phyloP scores from a whole-genome alignment of 2,113 vertebrate genomes.

The Macrotus californicus region DNA sequence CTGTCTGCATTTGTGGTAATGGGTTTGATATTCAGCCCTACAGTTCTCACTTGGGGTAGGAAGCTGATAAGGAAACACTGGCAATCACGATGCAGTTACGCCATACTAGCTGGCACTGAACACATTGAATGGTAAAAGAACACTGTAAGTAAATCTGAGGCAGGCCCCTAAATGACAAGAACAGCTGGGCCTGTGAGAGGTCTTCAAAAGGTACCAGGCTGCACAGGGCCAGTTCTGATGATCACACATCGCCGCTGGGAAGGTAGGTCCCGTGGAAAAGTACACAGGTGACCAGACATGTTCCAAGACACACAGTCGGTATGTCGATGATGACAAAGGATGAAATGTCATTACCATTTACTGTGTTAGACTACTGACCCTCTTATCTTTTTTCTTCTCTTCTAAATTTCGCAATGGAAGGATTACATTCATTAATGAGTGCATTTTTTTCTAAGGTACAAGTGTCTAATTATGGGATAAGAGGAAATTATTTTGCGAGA shows the following conservation, averaged over 20 bases:
- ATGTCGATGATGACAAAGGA: neutral
- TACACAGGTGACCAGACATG: neutral
- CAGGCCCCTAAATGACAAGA: neutral
- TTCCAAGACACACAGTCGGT: neutral
- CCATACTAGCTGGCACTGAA: neutral
- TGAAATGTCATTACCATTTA: neutral
- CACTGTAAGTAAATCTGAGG: neutral
- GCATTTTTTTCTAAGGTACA: slow-evolving; percentile 55
- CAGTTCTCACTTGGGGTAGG: neutral
- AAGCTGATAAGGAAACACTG: neutral
- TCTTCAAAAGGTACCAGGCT: neutral
- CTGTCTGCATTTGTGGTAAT: neutral
- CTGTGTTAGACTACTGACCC: neutral
- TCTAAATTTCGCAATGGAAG: slow-evolving; percentile 47
- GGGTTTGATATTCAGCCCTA: neutral
- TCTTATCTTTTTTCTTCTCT: neutral
- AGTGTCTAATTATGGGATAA: slow-evolving; percentile 58
- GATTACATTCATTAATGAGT: slow-evolving; percentile 27
- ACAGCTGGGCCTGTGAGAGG: neutral
- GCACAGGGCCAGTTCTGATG: rapidly evolving
- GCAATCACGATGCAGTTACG: neutral
- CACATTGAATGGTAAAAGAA: neutral
- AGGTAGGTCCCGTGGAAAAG: neutral
- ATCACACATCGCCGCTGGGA: neutral
- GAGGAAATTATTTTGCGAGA: slow-evolving; percentile 69